These are phyloP conservation scores for Ormyrus rosae DNA, from an alignment of 2,888 invertebrate species.

Conservation along the genomic window DNA sequence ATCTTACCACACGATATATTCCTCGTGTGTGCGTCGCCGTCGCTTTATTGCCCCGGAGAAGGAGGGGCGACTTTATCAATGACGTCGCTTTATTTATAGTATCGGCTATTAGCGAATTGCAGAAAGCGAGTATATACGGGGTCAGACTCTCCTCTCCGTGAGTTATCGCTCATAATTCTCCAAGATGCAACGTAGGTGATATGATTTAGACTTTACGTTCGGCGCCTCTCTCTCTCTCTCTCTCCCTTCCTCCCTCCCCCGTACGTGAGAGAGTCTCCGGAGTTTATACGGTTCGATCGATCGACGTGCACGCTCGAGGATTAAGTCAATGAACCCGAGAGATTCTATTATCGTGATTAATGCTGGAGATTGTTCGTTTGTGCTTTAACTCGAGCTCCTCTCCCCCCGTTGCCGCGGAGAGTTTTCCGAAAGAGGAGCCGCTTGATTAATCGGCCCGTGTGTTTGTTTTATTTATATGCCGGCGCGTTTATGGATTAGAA, in stretches of 20 bases:
- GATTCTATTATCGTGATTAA: slow-evolving; percentile 51
- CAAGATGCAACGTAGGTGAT: slow-evolving; percentile 41
- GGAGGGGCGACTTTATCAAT: slow-evolving; percentile 9
- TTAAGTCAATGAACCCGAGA: slow-evolving; percentile 46
- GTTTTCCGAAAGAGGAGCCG: too few species aligned
- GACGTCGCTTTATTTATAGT: slow-evolving; percentile 37
- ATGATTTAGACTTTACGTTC: slow-evolving; percentile 45
- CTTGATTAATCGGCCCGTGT: too few species aligned
- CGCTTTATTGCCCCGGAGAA: slow-evolving; percentile 13
- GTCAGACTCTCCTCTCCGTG: slow-evolving; percentile 16
- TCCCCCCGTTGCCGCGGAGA: background rate
- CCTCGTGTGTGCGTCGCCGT: background rate
- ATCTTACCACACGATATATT: background rate
- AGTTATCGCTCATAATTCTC: slow-evolving; percentile 40
- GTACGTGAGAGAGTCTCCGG: background rate
- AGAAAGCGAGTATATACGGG: background rate
- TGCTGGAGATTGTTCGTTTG: slow-evolving; percentile 37
- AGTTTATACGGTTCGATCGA: background rate
- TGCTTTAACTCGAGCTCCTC: background rate
- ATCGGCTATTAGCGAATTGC: slow-evolving; percentile 43
- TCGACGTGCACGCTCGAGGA: slow-evolving; percentile 19
- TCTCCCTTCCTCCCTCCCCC: too few species aligned
- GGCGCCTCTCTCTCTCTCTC: background rate
- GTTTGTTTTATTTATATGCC: too few species aligned
- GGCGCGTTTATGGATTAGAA: too few species aligned